Evolutionary conservation across 92 coral and sea anemone genomes (phyloP).

Genomic region (Zoanthus gigantus): DNA sequence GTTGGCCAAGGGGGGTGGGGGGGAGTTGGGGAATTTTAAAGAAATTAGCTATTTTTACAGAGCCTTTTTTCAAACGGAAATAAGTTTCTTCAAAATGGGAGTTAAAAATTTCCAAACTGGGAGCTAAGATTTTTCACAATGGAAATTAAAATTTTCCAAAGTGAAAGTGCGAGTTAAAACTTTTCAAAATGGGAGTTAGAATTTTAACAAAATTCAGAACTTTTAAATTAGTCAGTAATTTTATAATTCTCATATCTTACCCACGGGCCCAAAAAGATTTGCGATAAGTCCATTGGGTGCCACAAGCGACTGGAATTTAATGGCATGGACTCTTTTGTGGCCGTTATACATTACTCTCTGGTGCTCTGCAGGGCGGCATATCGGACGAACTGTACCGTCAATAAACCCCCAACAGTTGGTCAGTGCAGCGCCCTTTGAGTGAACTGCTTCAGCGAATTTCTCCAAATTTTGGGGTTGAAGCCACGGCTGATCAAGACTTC

Average conservation of each 20-base stretch:
- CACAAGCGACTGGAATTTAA: too few relatives aligned
- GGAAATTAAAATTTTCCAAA: not conserved
- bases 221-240: not conserved
- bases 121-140: not conserved
- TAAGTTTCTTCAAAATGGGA: not conserved
- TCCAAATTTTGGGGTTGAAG: constrained; percentile 5
- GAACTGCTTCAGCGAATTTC: too few relatives aligned
- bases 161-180: not conserved
- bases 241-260: not conserved
- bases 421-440: too few relatives aligned
- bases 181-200: not conserved
- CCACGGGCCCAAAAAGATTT: too few relatives aligned
- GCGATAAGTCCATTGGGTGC: too few relatives aligned
- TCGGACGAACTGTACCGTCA: too few relatives aligned
- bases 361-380: too few relatives aligned
- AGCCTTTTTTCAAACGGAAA: constrained; percentile 1
- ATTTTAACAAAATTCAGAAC: not conserved
- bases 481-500: not conserved
- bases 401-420: too few relatives aligned
- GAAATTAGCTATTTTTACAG: not conserved
- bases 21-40: not conserved
- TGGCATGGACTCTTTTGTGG: too few relatives aligned
- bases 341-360: too few relatives aligned
- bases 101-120: not conserved
- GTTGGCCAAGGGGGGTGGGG: not conserved